Evolutionary conservation across 2,888 invertebrate species (phyloP), one percentile per base, ranked within the genome.

Genomic region (Drosophila yooni): DNA sequence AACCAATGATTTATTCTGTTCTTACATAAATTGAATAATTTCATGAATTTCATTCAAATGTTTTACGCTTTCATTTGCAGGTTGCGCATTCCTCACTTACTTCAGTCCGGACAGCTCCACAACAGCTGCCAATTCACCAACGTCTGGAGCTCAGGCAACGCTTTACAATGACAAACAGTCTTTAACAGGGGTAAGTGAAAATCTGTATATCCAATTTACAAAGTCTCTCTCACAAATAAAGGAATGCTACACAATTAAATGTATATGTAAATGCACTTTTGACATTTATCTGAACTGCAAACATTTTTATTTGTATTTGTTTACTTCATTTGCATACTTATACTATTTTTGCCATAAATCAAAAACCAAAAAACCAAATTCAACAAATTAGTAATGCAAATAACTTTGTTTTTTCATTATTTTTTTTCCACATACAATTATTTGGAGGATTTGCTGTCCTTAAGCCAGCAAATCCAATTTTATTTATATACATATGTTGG

Each of bases 11-110:
- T 10, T n/a, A 4, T n/a, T n/a, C n/a, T n/a, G 1, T 18, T 3
- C 21, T 6, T 13, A 21, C 13, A 5, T 46, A 1, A 21, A 15
- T 46, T 4, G 33, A 7, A 11, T 34, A 34, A 8, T 18, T 46
- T 21, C 21, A 21, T 21, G 21, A 21, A 7, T 8, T 27, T 27
- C 3, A 38, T 13, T 5, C 5, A 57, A 2, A n/a, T 6, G 1
- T 40, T 34, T 8, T 3, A 1, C 15, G 8, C 51, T 29, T 18
- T 46, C 2, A 4, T 31, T 66, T 29, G 31, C 95, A 98, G 98
- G 98, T 94, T 99, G 99, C 95, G 99, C 99, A 94, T 99, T 99
- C 95, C 96, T 99, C 94, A 99, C 99, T 92, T 99, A 98, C 95
- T 98, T 98, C 95, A 97, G 96, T 94, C 97, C 98, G 93, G 99